Evolutionary conservation across 2,888 invertebrate genomes (phyloP).

Genomic region (Nymphalis polychloros): DNA sequence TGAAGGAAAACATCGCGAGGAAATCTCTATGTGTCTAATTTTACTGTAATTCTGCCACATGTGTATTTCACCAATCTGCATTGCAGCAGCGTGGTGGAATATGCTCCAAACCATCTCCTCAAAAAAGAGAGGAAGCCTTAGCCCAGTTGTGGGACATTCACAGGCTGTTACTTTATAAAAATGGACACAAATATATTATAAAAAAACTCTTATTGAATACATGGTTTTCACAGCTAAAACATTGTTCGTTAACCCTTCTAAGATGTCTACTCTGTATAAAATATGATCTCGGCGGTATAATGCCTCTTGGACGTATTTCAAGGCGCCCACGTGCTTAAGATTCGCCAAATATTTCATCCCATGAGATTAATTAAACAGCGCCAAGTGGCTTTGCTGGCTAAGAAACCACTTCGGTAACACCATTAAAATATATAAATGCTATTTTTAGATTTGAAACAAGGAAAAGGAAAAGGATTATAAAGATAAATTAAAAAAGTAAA

Average conservation of each 20-base stretch:
- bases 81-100: no score
- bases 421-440: background rate
- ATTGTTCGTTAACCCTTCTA: background rate
- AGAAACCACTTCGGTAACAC: slow-evolving; percentile 15
- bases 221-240: background rate
- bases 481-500: background rate
- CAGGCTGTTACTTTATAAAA: no score
- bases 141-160: no score
- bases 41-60: no score
- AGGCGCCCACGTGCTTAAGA: slow-evolving; percentile 26
- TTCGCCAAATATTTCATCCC: slow-evolving; percentile 27
- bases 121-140: no score
- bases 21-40: no score
- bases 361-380: slow-evolving; percentile 27
- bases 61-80: no score
- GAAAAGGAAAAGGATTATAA: background rate
- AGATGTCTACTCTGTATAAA: slow-evolving; percentile 14
- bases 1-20: no score
- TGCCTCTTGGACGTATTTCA: slow-evolving; percentile 27
- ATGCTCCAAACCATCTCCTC: no score
- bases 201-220: no score
- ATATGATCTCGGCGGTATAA: slow-evolving; percentile 26
- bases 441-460: background rate
- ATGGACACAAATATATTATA: no score
- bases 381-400: slow-evolving; percentile 22